Evolutionary conservation across 2,888 invertebrate genomes (phyloP), one percentile per base, ranked within the genome.

Genomic region (Lasioglossum zephyrum): DNA sequence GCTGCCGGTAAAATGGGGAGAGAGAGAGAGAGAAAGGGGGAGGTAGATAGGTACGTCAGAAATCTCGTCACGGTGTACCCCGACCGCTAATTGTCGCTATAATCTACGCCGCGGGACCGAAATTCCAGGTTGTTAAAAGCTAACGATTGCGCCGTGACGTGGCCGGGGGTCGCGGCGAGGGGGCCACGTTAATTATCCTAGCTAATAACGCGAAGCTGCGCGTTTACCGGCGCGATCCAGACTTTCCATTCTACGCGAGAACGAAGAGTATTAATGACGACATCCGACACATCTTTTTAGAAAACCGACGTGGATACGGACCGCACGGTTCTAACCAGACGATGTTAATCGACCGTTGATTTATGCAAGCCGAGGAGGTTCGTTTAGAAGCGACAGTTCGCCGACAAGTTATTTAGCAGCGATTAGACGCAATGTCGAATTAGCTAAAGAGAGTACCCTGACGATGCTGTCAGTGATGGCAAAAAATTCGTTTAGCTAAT

Each of bases 401-500:
- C 44, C 18, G 73, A 39, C 60, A 73, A 73, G 86, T 86, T 80
- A 77, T 81, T 77, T 49, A 78, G 66, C 76, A 9, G 63, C 60
- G 83, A 87, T 87, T 82, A 87, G 89, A 82, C 66, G 26, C 57
- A 87, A 89, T 79, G 82, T 57, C 79, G 81, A 85, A 77, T 83
- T 36, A 74, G 47, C 78, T 57, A 47, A 41, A 16, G 31, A n/a
- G 78, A 82, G 73, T n/a, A 47, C 22, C n/a, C 41, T 18, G 53
- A 22, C 60, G 36, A 53, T n/a, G 47, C 66, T 75, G 74, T 47
- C 47, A 69, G 73, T 73, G 81, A 66, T 81, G 85, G 88, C 88
- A 57, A 49, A 53, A n/a, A 92, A 93, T 93, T 91, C 92, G 93
- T 93, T 94, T 93, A 94, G 93, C 92, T 94, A 94, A 95, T 94